phyloP scores from a whole-genome alignment of 2,113 vertebrate genomes.

The Irena cyanogastra region DNA sequence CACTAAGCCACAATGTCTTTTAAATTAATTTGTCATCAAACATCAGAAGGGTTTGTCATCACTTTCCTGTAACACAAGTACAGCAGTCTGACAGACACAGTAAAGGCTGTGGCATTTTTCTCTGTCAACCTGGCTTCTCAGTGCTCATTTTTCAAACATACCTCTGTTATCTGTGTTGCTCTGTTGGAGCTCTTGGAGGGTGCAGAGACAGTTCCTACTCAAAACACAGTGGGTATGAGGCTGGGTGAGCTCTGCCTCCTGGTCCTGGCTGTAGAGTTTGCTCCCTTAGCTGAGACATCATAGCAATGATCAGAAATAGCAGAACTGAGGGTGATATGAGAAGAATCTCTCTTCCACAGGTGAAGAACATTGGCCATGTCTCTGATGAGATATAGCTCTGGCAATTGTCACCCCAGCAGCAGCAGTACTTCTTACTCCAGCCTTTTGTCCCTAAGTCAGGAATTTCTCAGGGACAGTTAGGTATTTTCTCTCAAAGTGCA shows the following conservation, averaged over 20 bases:
- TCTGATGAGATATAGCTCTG: not conserved
- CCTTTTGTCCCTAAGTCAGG: not conserved
- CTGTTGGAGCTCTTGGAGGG: not conserved
- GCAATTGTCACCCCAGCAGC: not conserved
- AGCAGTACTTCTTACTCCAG: not conserved
- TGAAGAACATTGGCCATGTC: fast-evolving
- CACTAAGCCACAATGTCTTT: not conserved
- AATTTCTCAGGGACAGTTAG: not conserved
- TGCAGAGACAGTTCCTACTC: not conserved
- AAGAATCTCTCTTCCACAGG: not conserved
- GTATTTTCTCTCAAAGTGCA: not conserved
- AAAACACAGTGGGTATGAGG: not conserved
- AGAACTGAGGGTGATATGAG: not conserved
- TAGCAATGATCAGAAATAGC: not conserved
- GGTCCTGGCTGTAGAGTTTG: not conserved
- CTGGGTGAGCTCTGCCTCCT: not conserved
- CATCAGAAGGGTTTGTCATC: not conserved
- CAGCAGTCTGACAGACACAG: not conserved
- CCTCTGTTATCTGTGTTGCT: not conserved
- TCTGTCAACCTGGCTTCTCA: not conserved
- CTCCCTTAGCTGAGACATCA: not conserved
- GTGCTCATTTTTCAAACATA: not conserved
- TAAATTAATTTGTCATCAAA: not conserved
- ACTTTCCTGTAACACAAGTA: not conserved
- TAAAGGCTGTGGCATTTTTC: not conserved